Percentiles rank a stretch among this genome's conserved stretches.
phyloP scores from a whole-genome alignment of 2,797 vertebrate species.

The Coranthus polyacanthus region DNA sequence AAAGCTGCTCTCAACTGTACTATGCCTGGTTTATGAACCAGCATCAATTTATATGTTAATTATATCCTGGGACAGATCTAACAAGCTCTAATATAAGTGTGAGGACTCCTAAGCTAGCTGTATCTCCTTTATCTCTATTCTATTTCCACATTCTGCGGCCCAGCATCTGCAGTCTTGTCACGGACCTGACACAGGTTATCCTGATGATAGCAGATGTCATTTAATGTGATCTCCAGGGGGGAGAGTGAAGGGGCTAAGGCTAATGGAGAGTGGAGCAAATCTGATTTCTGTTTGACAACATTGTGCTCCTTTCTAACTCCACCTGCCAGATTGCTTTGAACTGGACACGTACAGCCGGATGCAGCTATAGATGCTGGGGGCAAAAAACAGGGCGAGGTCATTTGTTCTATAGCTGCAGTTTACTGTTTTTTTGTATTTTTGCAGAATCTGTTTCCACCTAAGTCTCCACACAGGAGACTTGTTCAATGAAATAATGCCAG shows the following conservation, averaged over 20 bases:
- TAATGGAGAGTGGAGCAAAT: conserved; percentile 80
- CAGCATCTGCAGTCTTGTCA: conserved; percentile 70
- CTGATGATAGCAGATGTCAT: conserved; percentile 83
- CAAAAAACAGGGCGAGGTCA: conserved; percentile 29
- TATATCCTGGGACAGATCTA: conserved; percentile 69
- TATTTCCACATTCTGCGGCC: conserved; percentile 52
- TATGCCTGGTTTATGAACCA: conserved; percentile 71
- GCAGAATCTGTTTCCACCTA: conserved; percentile 26
- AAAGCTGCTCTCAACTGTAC: conserved; percentile 48
- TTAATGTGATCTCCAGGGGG: conserved; percentile 79
- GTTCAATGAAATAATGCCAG: conserved; percentile 10
- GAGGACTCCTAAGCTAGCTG: conserved; percentile 49
- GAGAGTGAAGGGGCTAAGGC: conserved; percentile 65
- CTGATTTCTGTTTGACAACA: conserved; percentile 80
- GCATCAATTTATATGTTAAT: conserved; percentile 82
- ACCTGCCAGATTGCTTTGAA: conserved; percentile 73
- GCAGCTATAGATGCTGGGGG: conserved; percentile 37
- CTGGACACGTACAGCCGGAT: conserved; percentile 33
- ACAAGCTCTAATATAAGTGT: conserved; percentile 70
- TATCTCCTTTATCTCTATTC: conserved; percentile 50
- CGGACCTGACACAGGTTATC: conserved; percentile 72
- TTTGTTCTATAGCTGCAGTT: conserved; percentile 43
- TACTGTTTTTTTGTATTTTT: conserved; percentile 1
- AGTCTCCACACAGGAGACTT: conserved; percentile 10
- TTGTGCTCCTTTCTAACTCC: conserved; percentile 64